Evolutionary conservation across 2,888 invertebrate species (phyloP), one percentile per base, ranked within the genome.

Genomic region (Eulithis testata): DNA sequence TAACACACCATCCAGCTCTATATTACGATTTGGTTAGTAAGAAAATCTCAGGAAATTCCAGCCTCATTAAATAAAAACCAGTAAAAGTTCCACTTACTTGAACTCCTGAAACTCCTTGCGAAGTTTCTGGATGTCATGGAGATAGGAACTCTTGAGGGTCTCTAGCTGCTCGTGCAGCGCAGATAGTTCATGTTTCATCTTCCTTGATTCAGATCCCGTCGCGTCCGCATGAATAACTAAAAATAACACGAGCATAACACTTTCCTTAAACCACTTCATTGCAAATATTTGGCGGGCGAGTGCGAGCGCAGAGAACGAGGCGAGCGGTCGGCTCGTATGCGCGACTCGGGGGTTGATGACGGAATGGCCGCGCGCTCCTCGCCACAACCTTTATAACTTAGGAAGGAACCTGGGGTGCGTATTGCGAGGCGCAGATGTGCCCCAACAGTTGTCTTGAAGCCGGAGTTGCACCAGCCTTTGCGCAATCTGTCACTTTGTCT

Each of bases 381-480:
- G 31, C 63, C 56, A 67, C 73, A 68, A 73, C 71, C 77, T 76
- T 82, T 85, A 83, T 82, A 83, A 76, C 71, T 66, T 70, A 49
- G 49, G 31, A 49, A 45, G 59, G 47, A 65, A 63, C 71, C 77
- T 79, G 21, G 79, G 81, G 76, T 78, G 74, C 74, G 77, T 47
- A 47, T 7, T n/a, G 59, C 56, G 68, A 66, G 71, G 82, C 84
- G 89, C 91, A 91, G 90, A 90, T 91, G 91, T 79, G 85, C 74
- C 21, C 87, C 89, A 90, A 90, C 90, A 91, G 90, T 90, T 90
- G 91, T 85, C 80, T 81, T 69, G 75, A 76, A 80, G 77, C 79
- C 79, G 70, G 45, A 68, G 74, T 65, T 64, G 60, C 67, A 63
- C 27, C 74, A 75, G 71, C 71, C 60, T 27, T 61, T 56, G 45